A percentile compares a stretch with the other conserved stretches of the same genome.
Evolutionary conservation across 2,113 vertebrate species (phyloP).

Genomic region (Eulemur rufifrons): DNA sequence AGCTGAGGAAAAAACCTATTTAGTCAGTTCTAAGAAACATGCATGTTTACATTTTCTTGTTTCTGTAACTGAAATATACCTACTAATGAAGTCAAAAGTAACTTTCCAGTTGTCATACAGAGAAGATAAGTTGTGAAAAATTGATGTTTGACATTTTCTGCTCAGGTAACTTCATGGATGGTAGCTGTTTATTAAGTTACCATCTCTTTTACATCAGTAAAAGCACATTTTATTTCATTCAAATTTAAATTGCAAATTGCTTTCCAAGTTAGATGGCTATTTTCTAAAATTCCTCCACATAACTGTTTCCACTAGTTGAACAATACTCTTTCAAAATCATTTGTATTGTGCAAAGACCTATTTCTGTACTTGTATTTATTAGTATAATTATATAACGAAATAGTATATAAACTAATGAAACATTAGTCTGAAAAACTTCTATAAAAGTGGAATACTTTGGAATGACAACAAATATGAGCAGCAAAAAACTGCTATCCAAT

Average conservation of each 20-base stretch:
- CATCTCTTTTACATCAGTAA: neutral
- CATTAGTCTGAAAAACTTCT: neutral
- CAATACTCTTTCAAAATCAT: neutral
- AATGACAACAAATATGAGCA: neutral
- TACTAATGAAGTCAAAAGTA: constrained; percentile 5
- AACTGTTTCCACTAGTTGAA: neutral
- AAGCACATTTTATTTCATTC: neutral
- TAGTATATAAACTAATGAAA: neutral
- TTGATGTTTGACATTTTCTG: neutral
- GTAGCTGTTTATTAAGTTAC: neutral
- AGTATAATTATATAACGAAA: neutral
- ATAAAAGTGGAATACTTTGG: constrained; percentile 6
- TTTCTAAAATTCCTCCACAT: neutral
- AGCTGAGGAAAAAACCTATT: neutral
- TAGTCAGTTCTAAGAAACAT: neutral
- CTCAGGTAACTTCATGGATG: neutral
- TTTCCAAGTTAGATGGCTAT: neutral
- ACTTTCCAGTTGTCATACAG: neutral
- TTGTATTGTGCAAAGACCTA: neutral
- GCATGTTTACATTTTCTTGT: neutral
- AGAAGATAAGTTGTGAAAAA: neutral
- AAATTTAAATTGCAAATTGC: neutral
- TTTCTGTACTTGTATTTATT: neutral
- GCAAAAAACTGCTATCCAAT: neutral
- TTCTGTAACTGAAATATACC: constrained; percentile 32